Percentiles rank a stretch among this genome's conserved stretches.
Conservation (phyloP, 2,113 vertebrate species). For the Podiceps cristatus region DNA sequence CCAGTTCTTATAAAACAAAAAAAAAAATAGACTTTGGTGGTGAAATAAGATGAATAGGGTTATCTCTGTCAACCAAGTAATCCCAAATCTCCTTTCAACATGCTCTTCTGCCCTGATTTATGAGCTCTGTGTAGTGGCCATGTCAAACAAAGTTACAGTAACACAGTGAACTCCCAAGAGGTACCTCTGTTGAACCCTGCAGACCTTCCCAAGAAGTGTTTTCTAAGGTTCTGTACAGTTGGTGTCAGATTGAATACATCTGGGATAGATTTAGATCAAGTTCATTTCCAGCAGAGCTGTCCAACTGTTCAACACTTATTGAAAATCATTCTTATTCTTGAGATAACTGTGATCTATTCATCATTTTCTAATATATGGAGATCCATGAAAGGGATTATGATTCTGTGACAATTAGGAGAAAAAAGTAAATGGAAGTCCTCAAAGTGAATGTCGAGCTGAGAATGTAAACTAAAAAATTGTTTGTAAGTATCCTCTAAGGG, state of each 20-base stretch:
- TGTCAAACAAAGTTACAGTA: conserved; percentile 40
- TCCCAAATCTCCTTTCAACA: conserved; percentile 25
- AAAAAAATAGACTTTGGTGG: background rate
- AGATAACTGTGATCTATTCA: conserved; percentile 62
- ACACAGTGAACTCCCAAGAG: conserved; percentile 25
- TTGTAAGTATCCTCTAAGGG: background rate
- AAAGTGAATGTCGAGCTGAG: background rate
- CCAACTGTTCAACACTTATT: conserved; percentile 65
- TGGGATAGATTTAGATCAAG: conserved; percentile 62
- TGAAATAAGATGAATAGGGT: background rate
- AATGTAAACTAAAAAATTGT: background rate
- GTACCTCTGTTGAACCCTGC: conserved; percentile 5
- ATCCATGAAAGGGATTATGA: conserved; percentile 4
- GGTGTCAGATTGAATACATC: conserved; percentile 58
- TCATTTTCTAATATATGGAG: conserved; percentile 9
- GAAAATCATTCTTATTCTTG: conserved; percentile 41
- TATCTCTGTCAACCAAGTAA: conserved; percentile 34
- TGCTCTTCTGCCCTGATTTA: conserved; percentile 34
- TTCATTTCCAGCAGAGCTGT: conserved; percentile 42
- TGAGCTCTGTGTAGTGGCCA: background rate
- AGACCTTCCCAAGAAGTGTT: conserved; percentile 7
- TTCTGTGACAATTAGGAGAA: background rate
- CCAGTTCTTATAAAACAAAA: background rate
- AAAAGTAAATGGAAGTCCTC: background rate
- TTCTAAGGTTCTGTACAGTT: background rate